These are phyloP conservation scores for Nyctibius grandis DNA, from an alignment of 2,797 vertebrate genomes.

Conservation along the genomic window DNA sequence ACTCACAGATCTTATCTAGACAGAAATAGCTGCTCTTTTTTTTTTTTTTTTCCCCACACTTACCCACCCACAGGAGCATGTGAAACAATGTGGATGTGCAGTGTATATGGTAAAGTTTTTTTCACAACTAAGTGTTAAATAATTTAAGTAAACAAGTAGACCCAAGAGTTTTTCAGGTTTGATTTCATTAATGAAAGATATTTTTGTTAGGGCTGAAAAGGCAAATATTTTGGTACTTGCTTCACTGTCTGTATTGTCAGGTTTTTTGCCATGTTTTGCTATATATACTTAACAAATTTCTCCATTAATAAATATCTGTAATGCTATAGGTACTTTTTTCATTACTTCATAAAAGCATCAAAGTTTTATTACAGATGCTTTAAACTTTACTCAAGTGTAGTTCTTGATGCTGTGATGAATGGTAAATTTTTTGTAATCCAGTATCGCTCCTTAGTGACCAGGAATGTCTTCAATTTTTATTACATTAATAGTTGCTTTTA, in stretches of 20 bases:
- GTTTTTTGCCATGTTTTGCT: neutral
- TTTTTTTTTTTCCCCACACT: neutral
- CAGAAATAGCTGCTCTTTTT: neutral
- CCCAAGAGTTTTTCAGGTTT: fast-evolving
- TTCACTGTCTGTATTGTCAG: neutral
- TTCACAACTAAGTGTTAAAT: neutral
- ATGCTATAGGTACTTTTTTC: neutral
- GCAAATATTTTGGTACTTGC: neutral
- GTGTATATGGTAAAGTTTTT: neutral
- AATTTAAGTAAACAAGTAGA: neutral
- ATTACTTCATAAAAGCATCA: neutral
- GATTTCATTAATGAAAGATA: neutral
- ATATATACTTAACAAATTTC: neutral
- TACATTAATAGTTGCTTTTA: neutral
- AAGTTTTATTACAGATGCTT: neutral
- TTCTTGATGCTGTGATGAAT: neutral
- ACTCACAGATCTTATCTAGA: neutral
- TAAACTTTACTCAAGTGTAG: neutral
- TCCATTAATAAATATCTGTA: neutral
- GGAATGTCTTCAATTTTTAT: neutral
- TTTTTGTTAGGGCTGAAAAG: neutral
- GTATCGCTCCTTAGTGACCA: neutral
- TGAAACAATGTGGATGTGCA: neutral
- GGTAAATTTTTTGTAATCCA: neutral
- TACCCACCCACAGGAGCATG: fast-evolving